A percentile compares a stretch with the other conserved stretches of the same genome.
phyloP scores from a whole-genome alignment of 2,888 invertebrate genomes.

The Frankliniella intonsa region DNA sequence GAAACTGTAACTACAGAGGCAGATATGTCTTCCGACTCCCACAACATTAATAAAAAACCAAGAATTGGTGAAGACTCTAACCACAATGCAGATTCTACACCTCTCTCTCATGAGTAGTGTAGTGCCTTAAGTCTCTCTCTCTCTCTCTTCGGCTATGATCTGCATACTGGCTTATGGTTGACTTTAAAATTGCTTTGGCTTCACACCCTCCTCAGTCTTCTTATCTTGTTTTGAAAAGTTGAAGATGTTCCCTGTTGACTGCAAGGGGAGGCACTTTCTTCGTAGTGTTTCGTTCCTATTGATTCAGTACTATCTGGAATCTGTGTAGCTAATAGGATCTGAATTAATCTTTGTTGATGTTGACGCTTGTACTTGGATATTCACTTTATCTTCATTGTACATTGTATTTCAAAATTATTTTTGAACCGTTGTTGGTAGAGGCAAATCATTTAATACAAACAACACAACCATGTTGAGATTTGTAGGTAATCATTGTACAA shows the following conservation, averaged over 20 bases:
- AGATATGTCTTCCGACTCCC: slow-evolving; percentile 6
- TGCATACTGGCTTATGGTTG: slow-evolving; percentile 23
- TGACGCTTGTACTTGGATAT: slow-evolving; percentile 19
- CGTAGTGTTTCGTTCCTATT: not conserved
- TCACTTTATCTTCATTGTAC: slow-evolving; percentile 17
- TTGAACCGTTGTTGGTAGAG: slow-evolving; percentile 16
- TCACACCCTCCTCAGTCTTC: slow-evolving; percentile 19
- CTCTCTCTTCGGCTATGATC: not conserved
- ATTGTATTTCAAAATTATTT: slow-evolving; percentile 24
- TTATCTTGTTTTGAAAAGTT: not conserved
- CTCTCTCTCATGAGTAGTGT: slow-evolving; percentile 13
- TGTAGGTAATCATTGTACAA: slow-evolving; percentile 23
- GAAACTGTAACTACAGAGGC: slow-evolving; percentile 9
- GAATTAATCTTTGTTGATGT: slow-evolving; percentile 17
- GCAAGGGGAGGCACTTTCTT: not conserved
- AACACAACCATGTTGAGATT: slow-evolving; percentile 19
- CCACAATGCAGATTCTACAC: slow-evolving; percentile 43
- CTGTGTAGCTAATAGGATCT: not conserved
- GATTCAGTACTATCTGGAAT: slow-evolving; percentile 4
- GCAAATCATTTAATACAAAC: slow-evolving; percentile 17
- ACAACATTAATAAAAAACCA: not conserved
- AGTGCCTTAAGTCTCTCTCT: not conserved
- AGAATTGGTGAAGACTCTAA: slow-evolving; percentile 79
- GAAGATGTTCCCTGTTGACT: not conserved
- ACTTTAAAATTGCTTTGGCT: slow-evolving; percentile 9